Percentiles rank a stretch among this genome's conserved stretches.
Evolutionary conservation across 2,113 vertebrate genomes (phyloP).

Genomic region (Malurus elegans): DNA sequence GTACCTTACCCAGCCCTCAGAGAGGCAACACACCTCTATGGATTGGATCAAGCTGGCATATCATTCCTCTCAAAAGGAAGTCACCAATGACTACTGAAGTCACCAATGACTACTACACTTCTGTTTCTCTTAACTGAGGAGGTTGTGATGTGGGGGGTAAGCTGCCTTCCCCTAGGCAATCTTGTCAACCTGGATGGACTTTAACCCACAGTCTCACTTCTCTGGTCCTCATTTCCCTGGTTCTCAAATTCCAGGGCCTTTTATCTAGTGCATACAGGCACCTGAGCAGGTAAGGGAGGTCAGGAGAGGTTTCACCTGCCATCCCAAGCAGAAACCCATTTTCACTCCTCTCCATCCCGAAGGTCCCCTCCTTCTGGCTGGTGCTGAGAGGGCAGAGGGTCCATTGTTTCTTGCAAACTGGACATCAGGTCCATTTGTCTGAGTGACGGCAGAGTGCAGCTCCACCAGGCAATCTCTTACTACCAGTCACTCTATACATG

Average conservation of each 20-base stretch:
- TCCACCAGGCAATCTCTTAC: not conserved
- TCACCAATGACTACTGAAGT: not conserved
- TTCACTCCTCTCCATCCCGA: not conserved
- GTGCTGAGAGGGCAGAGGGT: not conserved
- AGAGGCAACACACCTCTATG: not conserved
- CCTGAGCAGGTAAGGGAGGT: not conserved
- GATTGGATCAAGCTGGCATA: not conserved
- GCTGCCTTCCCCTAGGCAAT: not conserved
- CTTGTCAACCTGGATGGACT: not conserved
- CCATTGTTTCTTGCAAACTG: not conserved
- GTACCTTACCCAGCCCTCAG: not conserved
- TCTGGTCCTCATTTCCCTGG: not conserved
- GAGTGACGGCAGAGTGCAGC: not conserved
- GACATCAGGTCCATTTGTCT: too few species aligned
- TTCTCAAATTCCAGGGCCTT: not conserved
- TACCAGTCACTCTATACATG: not conserved
- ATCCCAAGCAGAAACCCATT: not conserved
- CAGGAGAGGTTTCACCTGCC: not conserved
- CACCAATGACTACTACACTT: not conserved
- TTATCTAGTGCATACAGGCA: fast-evolving
- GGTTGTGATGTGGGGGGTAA: not conserved
- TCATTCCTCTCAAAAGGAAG: not conserved
- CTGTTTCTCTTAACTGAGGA: not conserved
- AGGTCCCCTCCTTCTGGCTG: not conserved
- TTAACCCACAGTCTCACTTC: not conserved